Conservation (phyloP, 2,888 invertebrate species). For the Tetramorium bicarinatum region DNA sequence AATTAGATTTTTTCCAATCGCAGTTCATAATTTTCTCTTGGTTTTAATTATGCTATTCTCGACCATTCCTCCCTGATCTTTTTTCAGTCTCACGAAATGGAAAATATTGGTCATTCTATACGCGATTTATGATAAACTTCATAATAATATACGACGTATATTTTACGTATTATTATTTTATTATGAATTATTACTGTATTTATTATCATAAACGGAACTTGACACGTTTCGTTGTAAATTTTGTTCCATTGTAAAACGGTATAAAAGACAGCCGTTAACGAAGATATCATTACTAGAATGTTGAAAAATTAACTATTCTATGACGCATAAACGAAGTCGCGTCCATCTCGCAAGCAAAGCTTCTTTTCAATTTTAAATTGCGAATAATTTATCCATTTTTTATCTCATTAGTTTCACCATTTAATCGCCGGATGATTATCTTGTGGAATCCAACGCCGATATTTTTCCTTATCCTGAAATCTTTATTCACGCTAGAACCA, state of each 20-base stretch:
- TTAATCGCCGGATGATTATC: constrained; percentile 1
- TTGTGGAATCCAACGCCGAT: constrained; percentile 5
- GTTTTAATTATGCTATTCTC: constrained; percentile 7
- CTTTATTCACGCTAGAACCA: not conserved
- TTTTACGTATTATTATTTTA: not conserved
- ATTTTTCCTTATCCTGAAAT: constrained; percentile 6
- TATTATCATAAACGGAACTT: constrained; percentile 20
- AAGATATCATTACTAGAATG: constrained; percentile 66
- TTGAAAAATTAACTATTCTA: constrained; percentile 67
- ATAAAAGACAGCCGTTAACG: constrained; percentile 71
- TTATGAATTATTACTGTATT: constrained; percentile 9
- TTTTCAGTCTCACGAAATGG: constrained; percentile 63
- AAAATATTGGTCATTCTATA: constrained; percentile 68
- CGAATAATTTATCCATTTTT: not conserved
- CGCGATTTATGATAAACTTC: constrained; percentile 33
- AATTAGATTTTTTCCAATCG: not conserved
- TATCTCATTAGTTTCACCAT: constrained; percentile 45
- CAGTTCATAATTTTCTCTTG: not conserved
- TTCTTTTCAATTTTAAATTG: not conserved
- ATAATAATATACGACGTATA: constrained; percentile 1
- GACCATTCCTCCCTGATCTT: constrained; percentile 33
- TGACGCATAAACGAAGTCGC: constrained; percentile 58
- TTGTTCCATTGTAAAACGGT: constrained; percentile 64
- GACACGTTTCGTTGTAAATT: constrained; percentile 68
- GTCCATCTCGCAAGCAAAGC: constrained; percentile 51